Conservation (phyloP, 2,113 vertebrate species). For the Xenotilapia flavipinnis region DNA sequence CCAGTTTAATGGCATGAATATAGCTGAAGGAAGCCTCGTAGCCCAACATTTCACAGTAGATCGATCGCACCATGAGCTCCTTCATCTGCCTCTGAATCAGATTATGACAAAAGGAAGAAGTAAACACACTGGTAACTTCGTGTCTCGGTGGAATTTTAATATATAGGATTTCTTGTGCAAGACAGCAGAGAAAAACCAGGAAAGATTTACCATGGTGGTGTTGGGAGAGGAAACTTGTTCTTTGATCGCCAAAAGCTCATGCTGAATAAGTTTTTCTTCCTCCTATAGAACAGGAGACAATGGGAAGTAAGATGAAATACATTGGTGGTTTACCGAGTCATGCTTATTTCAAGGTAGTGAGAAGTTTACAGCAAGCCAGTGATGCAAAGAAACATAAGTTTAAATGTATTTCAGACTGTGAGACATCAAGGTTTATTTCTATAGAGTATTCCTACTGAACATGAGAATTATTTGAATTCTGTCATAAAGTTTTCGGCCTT, state of each 20-base stretch:
- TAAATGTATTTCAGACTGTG: not conserved
- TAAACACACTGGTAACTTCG: not conserved
- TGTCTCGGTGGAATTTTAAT: not conserved
- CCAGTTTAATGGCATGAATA: constrained; percentile 96
- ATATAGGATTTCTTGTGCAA: not conserved
- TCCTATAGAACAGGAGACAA: constrained; percentile 69
- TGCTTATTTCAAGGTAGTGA: not conserved
- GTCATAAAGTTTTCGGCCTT: not conserved
- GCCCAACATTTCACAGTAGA: constrained; percentile 98
- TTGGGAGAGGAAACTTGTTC: constrained; percentile 84
- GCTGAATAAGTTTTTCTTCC: constrained; percentile 92
- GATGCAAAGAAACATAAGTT: not conserved
- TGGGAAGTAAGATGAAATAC: not conserved
- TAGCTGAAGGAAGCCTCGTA: constrained; percentile 93
- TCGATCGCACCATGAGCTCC: constrained; percentile 92
- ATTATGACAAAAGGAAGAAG: not conserved
- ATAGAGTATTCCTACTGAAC: not conserved
- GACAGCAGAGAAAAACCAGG: not conserved
- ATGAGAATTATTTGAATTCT: not conserved
- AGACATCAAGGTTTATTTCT: not conserved
- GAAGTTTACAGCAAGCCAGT: not conserved
- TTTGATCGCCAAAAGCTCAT: constrained; percentile 84
- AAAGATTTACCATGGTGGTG: constrained; percentile 79
- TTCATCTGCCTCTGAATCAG: constrained; percentile 88
- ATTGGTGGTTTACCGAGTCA: not conserved